These are phyloP conservation scores for Zosterops hypoxanthus DNA, from an alignment of 2,113 vertebrate genomes.

Conservation along the genomic window DNA sequence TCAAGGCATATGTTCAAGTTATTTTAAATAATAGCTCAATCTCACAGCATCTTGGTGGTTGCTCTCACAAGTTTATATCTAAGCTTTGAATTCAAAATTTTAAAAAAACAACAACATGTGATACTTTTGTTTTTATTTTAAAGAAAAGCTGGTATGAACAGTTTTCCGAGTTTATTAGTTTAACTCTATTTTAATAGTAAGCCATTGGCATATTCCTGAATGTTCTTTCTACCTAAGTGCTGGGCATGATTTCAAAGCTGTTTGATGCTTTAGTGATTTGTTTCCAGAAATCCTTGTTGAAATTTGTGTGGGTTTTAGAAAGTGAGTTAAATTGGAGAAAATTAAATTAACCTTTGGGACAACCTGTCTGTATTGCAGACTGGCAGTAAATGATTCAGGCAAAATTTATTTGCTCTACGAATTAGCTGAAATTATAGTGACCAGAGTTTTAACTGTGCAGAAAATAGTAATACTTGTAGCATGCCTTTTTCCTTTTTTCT, in stretches of 20 bases:
- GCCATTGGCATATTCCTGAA: not conserved
- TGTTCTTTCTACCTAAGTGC: not conserved
- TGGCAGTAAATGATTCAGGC: not conserved
- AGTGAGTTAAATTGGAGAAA: not conserved
- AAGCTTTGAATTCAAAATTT: not conserved
- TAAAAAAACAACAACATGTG: accelerated
- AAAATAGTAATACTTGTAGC: not conserved
- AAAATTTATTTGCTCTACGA: not conserved
- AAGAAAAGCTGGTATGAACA: not conserved
- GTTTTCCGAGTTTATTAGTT: not conserved
- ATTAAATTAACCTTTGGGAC: constrained; percentile 28
- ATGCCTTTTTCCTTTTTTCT: not conserved
- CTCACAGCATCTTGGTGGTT: not conserved
- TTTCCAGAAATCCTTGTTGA: not conserved
- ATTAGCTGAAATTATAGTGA: not conserved
- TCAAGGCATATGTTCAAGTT: not conserved
- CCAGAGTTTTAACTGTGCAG: not conserved
- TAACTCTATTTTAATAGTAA: not conserved
- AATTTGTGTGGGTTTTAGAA: not conserved
- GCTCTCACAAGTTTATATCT: not conserved
- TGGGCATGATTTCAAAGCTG: not conserved
- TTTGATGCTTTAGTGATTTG: not conserved
- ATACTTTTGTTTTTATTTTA: not conserved
- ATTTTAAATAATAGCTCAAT: not conserved
- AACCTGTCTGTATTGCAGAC: not conserved